Conservation (phyloP, 30 jellyfish, hydroid and myxozoan species). For the Nemopilema nomurai region DNA sequence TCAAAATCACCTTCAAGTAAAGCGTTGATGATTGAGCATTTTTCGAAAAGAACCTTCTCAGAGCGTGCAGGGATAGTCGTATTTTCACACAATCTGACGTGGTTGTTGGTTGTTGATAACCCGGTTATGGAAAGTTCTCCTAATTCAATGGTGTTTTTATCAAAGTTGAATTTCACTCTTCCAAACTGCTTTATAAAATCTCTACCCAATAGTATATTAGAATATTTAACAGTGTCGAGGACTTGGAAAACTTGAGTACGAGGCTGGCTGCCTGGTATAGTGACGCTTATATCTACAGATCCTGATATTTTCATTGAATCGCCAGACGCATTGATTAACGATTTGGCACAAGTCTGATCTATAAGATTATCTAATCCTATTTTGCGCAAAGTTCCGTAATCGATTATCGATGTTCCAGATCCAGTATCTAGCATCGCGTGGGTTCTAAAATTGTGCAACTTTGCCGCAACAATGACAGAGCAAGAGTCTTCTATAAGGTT, state of each 20-base stretch:
- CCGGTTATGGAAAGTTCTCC: conserved; percentile 41
- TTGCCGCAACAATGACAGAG: conserved; percentile 53
- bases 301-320: conserved; percentile 51
- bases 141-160: conserved; percentile 12
- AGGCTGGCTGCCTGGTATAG: conserved; percentile 40
- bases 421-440: conserved; percentile 60
- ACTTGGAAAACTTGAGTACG: conserved; percentile 46
- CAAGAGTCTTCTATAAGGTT: conserved; percentile 11
- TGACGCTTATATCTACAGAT: conserved; percentile 12
- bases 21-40: conserved; percentile 15
- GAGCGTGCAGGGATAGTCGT: conserved; percentile 40
- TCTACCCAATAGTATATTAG: conserved; percentile 42
- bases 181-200: conserved; percentile 39
- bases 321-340: conserved; percentile 63
- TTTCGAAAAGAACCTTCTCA: conserved; percentile 15
- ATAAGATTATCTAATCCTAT: conserved; percentile 25
- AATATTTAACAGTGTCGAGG: conserved; percentile 33
- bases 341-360: conserved; percentile 27
- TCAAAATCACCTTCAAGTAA: conserved; percentile 43
- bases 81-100: conserved; percentile 23
- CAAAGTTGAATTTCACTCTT: conserved; percentile 21
- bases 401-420: conserved; percentile 43
- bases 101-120: conserved; percentile 19
- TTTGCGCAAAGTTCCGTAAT: conserved; percentile 48
- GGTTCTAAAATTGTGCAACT: conserved; percentile 28